Evolutionary conservation across 2,113 vertebrate genomes (phyloP).

Genomic region (Glareola pratincola): DNA sequence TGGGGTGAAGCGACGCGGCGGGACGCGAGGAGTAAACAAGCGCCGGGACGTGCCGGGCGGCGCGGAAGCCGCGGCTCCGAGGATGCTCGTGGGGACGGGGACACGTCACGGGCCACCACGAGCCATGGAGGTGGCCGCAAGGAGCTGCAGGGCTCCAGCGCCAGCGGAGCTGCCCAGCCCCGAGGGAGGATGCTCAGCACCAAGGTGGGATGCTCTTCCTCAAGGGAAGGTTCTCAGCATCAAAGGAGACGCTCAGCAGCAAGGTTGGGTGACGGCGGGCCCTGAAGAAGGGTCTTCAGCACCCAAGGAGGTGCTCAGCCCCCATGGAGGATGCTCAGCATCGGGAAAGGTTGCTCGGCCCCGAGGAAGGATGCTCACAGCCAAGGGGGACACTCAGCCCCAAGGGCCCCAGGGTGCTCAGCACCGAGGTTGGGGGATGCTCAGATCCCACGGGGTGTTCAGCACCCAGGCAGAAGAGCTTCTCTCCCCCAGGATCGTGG

Average conservation of each 20-base stretch:
- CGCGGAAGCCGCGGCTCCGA: fast-evolving
- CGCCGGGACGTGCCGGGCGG: neutral
- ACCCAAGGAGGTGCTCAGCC: neutral
- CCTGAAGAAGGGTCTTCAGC: neutral
- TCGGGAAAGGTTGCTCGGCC: neutral
- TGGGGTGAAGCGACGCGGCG: neutral
- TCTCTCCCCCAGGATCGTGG: neutral
- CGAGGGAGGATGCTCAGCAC: neutral
- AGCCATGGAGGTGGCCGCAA: fast-evolving
- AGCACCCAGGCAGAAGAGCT: neutral
- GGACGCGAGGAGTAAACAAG: slow-evolving; percentile 10
- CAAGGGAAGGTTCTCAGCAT: neutral
- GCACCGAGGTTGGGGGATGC: neutral
- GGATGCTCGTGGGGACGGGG: neutral
- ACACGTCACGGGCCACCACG: fast-evolving
- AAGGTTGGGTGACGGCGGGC: neutral
- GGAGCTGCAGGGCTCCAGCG: neutral
- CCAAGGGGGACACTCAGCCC: neutral
- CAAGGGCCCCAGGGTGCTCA: neutral
- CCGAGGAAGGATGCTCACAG: neutral
- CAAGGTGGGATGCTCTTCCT: neutral
- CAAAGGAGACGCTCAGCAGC: neutral
- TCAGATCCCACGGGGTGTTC: neutral
- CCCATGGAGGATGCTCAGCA: neutral
- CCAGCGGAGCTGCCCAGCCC: neutral